A percentile compares a stretch with the other conserved stretches of the same genome.
Conservation (phyloP, 2,113 vertebrate species). For the Gadus chalcogrammus region DNA sequence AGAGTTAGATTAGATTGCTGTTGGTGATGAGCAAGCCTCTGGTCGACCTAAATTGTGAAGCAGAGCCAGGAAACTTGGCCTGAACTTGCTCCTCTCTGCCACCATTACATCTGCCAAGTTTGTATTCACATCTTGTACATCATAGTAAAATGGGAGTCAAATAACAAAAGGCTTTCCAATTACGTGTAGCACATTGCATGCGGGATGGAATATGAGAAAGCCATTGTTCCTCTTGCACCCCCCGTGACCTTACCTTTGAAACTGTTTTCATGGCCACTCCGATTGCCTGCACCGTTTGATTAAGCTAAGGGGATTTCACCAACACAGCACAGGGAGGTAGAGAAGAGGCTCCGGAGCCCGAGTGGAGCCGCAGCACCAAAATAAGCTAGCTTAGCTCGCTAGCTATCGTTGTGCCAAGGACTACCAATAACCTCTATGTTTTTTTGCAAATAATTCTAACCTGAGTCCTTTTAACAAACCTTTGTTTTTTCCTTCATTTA, state of each 20-base stretch:
- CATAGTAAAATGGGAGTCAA: slow-evolving; percentile 73
- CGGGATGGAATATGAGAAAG: slow-evolving; percentile 71
- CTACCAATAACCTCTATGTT: slow-evolving; percentile 7
- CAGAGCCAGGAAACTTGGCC: slow-evolving; percentile 62
- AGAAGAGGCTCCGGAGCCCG: slow-evolving; percentile 35
- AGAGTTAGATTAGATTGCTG: slow-evolving; percentile 45
- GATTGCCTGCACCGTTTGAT: slow-evolving; percentile 73
- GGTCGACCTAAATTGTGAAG: slow-evolving; percentile 52
- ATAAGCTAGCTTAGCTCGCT: slow-evolving; percentile 47
- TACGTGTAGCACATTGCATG: slow-evolving; percentile 64
- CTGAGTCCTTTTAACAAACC: too few species aligned
- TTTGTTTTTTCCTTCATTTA: too few species aligned
- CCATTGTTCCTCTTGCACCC: slow-evolving; percentile 66
- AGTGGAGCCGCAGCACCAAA: neutral
- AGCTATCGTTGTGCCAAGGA: slow-evolving; percentile 39
- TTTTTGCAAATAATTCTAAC: slow-evolving; percentile 39
- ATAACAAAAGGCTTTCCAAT: slow-evolving; percentile 77
- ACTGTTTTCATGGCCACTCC: slow-evolving; percentile 64
- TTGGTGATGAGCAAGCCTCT: slow-evolving; percentile 42
- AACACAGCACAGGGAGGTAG: slow-evolving; percentile 55
- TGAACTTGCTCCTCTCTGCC: slow-evolving; percentile 52
- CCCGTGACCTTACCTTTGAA: slow-evolving; percentile 71
- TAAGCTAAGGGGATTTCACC: slow-evolving; percentile 73
- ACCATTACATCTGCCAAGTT: slow-evolving; percentile 60
- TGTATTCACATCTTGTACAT: slow-evolving; percentile 73